Evolutionary conservation across 30 jellyfish, hydroid and myxozoan genomes (phyloP).

Genomic region (Turritopsis rubra): DNA sequence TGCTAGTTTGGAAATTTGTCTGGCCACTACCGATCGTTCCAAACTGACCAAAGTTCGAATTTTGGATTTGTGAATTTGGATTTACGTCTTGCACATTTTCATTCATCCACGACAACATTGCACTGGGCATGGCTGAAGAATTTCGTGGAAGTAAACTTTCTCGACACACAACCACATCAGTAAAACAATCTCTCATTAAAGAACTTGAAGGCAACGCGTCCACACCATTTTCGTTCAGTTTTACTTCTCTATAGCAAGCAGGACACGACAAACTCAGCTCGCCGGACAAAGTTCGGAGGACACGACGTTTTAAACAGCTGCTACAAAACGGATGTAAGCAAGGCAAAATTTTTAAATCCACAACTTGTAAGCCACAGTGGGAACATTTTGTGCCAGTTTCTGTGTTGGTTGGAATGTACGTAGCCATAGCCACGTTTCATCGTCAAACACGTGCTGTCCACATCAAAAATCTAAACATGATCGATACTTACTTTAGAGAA

Average conservation of each 20-base stretch:
- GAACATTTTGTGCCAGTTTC: not conserved
- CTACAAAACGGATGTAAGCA: slow-evolving; percentile 87
- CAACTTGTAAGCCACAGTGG: slow-evolving; percentile 17
- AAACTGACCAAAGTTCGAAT: not conserved
- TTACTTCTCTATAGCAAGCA: slow-evolving; percentile 79
- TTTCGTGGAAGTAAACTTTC: slow-evolving; percentile 3
- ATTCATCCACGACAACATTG: slow-evolving; percentile 24
- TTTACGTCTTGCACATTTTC: not conserved
- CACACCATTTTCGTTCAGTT: slow-evolving; percentile 48
- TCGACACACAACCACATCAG: slow-evolving; percentile 82
- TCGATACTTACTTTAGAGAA: not conserved
- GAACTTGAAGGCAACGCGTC: slow-evolving; percentile 89
- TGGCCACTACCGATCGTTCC: not conserved
- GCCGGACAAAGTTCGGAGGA: slow-evolving; percentile 50
- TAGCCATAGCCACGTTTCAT: slow-evolving; percentile 25
- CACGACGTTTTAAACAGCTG: slow-evolving; percentile 71
- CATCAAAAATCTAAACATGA: not conserved
- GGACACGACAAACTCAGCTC: slow-evolving; percentile 81
- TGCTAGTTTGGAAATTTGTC: slow-evolving; percentile 23
- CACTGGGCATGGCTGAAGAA: slow-evolving; percentile 11
- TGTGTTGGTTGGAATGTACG: slow-evolving; percentile 9
- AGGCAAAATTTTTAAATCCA: slow-evolving; percentile 74
- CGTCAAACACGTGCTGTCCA: not conserved
- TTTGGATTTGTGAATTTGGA: not conserved
- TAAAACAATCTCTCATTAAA: slow-evolving; percentile 81